Conservation (phyloP, 2,888 invertebrate species). For the Drosophila atroscutellata region DNA sequence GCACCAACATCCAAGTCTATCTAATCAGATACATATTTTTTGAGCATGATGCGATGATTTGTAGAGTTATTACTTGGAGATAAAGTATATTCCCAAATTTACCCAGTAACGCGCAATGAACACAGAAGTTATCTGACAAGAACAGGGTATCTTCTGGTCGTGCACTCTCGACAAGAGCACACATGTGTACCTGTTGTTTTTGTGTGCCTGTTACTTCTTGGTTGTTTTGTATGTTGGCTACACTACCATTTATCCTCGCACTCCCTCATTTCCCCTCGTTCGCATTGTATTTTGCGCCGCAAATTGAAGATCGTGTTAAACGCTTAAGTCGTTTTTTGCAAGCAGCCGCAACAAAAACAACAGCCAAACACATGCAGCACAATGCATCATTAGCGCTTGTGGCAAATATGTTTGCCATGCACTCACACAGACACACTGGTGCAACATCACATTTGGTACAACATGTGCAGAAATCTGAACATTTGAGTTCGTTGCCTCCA, state of each 20-base stretch:
- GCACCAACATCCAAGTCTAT: neutral
- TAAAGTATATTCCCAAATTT: neutral
- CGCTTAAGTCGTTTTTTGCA: slow-evolving; percentile 68
- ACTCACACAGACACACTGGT: slow-evolving; percentile 24
- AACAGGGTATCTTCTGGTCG: neutral
- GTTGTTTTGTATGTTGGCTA: slow-evolving; percentile 39
- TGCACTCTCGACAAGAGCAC: too few relatives aligned
- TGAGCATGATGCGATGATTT: neutral
- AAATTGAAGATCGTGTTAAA: slow-evolving; percentile 81
- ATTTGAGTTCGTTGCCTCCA: slow-evolving; percentile 68
- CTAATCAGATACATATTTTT: too few relatives aligned
- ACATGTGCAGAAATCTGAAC: slow-evolving; percentile 67
- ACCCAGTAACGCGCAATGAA: neutral
- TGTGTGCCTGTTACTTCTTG: slow-evolving; percentile 16
- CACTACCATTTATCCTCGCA: slow-evolving; percentile 17
- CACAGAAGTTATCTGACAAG: neutral
- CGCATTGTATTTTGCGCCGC: slow-evolving; percentile 62
- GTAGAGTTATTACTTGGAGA: neutral
- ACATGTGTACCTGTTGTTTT: slow-evolving; percentile 22
- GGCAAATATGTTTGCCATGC: slow-evolving; percentile 79
- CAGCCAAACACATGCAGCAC: slow-evolving; percentile 61
- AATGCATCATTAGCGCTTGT: slow-evolving; percentile 81
- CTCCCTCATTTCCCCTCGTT: slow-evolving; percentile 16
- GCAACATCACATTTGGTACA: slow-evolving; percentile 57
- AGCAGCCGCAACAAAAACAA: slow-evolving; percentile 16